Conservation (phyloP, 1,140 invertebrate genomes). For the Charaxes varanes region DNA sequence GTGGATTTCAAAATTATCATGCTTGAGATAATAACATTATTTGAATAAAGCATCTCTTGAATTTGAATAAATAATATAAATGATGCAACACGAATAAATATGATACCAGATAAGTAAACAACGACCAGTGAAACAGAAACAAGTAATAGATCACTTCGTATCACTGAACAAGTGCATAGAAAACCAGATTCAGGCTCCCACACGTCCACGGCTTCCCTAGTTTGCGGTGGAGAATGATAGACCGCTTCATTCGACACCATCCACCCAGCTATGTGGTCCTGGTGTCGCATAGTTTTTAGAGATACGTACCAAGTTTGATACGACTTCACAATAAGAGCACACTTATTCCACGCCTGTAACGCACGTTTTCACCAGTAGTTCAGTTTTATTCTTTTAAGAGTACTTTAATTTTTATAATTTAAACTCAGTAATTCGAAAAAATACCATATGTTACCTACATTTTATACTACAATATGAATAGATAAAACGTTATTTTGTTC, state of each 20-base stretch:
- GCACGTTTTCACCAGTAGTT: too few relatives aligned
- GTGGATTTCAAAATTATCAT: too few relatives aligned
- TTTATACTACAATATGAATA: neutral
- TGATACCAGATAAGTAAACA: conserved; percentile 2
- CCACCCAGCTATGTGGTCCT: conserved; percentile 20
- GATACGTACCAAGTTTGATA: neutral
- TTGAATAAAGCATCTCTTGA: too few relatives aligned
- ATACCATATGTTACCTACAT: neutral
- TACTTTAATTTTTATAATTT: too few relatives aligned
- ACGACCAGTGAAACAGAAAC: conserved; percentile 30
- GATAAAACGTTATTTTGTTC: neutral
- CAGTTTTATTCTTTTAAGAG: too few relatives aligned
- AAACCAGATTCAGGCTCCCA: conserved; percentile 59
- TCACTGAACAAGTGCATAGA: conserved; percentile 42
- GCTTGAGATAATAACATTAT: too few relatives aligned
- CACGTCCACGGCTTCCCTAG: conserved; percentile 58
- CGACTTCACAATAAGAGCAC: neutral
- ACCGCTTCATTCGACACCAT: conserved; percentile 62
- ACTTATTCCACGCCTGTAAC: too few relatives aligned
- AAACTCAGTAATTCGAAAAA: neutral
- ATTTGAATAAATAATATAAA: too few relatives aligned
- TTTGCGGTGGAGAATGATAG: conserved; percentile 54
- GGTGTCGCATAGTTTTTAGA: conserved; percentile 13
- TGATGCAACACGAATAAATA: neutral
- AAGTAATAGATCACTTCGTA: conserved; percentile 27